Evolutionary conservation across 2,113 vertebrate genomes (phyloP), one percentile per base, ranked within the genome.

Genomic region (Vanacampus margaritifer): DNA sequence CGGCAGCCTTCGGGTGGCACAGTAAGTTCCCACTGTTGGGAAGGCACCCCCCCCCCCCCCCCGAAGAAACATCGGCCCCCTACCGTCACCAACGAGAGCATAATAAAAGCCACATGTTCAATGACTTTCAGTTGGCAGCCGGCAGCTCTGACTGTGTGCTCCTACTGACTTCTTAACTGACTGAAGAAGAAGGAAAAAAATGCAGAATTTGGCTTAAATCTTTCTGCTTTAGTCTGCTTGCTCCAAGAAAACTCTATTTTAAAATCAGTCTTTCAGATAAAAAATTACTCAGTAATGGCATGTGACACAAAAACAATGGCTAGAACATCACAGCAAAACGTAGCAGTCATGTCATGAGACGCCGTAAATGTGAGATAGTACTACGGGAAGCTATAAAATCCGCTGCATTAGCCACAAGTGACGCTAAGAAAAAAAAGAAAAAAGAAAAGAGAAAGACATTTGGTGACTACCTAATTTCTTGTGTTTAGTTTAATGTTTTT

Each of bases 51-150:
- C 80, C 88, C 85, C 83, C 86, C 83, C 83, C 73, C 72, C 65
- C n/a, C n/a, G n/a, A 46, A 54, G 63, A n/a, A 23, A 19, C 64
- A 68, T 10, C 35, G 7, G 1, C 32, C 37, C n/a, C 62, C 39
- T 24, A 41, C 41, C 36, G 11, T 73, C 72, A 75, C 75, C 84
- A 86, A 89, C 73, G 68, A 41, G 80, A 81, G 58, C 73, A 76
- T 89, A 91, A 91, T 88, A 86, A 88, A 90, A 88, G 68, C 78
- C 91, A 90, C 85, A 90, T 90, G 89, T 71, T 65, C 79, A 82
- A 90, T 78, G 79, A 86, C 81, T 90, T 86, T 88, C 86, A 89
- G 87, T 87, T 87, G 86, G 81, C 78, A 79, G 65, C 72, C 56
- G 17, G 67, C 17, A 68, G 80, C 51, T 54, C 76, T 59, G 11